A percentile compares a stretch with the other conserved stretches of the same genome.
These are phyloP conservation scores for Zaprionus davidi DNA, from an alignment of 1,140 invertebrate genomes.

Conservation along the genomic window DNA sequence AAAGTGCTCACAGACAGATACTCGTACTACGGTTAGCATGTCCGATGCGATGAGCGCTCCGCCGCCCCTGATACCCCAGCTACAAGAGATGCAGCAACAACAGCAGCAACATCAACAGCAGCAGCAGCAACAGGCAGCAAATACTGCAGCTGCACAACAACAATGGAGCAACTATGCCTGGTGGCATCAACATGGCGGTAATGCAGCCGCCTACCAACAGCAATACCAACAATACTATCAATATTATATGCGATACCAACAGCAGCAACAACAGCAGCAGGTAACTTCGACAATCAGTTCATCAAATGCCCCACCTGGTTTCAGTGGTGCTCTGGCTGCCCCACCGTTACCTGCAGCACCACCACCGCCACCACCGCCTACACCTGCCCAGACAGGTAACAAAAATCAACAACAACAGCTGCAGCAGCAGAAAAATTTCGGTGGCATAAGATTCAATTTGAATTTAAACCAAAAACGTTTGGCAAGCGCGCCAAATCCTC, in stretches of 20 bases:
- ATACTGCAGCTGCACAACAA: conserved; percentile 56
- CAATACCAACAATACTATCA: conserved; percentile 81
- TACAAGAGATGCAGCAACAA: conserved; percentile 81
- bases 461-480: conserved; percentile 81
- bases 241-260: conserved; percentile 78
- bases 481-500: conserved; percentile 70
- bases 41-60: conserved; percentile 78
- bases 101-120: conserved; percentile 64
- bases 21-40: conserved; percentile 48
- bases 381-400: conserved; percentile 40
- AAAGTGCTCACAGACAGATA: conserved; percentile 37
- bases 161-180: conserved; percentile 73
- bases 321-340: conserved; percentile 72
- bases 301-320: conserved; percentile 79
- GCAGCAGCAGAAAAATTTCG: conserved; percentile 73
- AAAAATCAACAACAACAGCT: conserved; percentile 44
- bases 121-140: conserved; percentile 61
- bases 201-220: conserved; percentile 70
- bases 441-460: conserved; percentile 83
- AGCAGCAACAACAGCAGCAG: conserved; percentile 69
- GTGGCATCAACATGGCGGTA: conserved; percentile 64
- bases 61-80: conserved; percentile 75
- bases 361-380: conserved; percentile 68
- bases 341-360: conserved; percentile 73
- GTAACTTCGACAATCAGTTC: conserved; percentile 71